These are phyloP conservation scores for Phylloscopus trochilus DNA, from an alignment of 2,113 vertebrate species.

Conservation along the genomic window DNA sequence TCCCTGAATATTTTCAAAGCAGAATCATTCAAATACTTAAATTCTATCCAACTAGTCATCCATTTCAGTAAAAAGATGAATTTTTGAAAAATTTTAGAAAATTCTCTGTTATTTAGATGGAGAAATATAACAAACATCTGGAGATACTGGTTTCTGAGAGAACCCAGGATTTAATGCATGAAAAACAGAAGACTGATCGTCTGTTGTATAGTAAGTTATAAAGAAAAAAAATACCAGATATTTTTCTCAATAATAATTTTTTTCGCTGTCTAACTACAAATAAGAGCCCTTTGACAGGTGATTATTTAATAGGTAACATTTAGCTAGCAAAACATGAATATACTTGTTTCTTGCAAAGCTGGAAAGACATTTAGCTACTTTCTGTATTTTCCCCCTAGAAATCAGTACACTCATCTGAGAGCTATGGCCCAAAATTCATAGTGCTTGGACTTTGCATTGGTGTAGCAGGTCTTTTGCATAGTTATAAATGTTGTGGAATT, in stretches of 20 bases:
- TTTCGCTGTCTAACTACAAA: background rate
- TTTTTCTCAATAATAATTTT: background rate
- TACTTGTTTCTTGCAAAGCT: background rate
- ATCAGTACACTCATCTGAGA: background rate
- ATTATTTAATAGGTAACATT: background rate
- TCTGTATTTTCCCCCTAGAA: background rate
- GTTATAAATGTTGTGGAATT: background rate
- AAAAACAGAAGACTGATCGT: conserved; percentile 85
- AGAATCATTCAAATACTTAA: background rate
- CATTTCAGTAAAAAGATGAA: background rate
- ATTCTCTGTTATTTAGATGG: conserved; percentile 75
- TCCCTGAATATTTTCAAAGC: background rate
- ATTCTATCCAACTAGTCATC: background rate
- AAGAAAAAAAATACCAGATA: background rate
- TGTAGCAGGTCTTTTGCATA: background rate
- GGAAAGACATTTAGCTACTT: background rate
- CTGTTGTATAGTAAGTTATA: conserved; percentile 82
- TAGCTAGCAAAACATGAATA: background rate
- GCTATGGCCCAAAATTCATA: background rate
- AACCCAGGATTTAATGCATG: conserved; percentile 83
- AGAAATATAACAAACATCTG: conserved; percentile 90
- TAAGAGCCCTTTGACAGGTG: background rate
- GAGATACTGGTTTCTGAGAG: conserved; percentile 83
- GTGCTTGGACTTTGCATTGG: background rate
- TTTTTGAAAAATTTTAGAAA: background rate